Evolutionary conservation across 2,888 invertebrate genomes (phyloP), one percentile per base, ranked within the genome.

Genomic region (Augiades crinisus): DNA sequence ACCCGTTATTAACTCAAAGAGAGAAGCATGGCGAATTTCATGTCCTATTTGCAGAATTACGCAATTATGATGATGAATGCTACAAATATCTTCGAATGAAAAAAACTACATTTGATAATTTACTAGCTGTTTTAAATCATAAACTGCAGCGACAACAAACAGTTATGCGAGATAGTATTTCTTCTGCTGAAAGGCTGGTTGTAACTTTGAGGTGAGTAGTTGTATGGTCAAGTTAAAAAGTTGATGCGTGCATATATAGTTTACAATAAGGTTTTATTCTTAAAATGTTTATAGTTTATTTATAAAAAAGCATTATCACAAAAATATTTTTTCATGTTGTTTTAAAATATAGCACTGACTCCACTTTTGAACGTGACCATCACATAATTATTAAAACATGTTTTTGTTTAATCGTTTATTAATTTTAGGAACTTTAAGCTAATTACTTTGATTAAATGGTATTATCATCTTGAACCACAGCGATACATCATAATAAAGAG

Each of bases 391-490:
- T 13, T 31, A 31, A 31, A 31, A 31, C 31, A 31, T 31, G 31
- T 31, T 31, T 13, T 31, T 31, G 13, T 31, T 31, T 31, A 31
- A 31, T 31, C 31, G 13, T 41, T 41, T 41, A 24, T 41, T 41
- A 41, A 41, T 41, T 41, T 41, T 27, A 41, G 41, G 24, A 41
- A 41, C 22, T 53, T 40, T 56, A 53, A 53, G 47, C 37, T 53
- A 55, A 52, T 55, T 47, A 52, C 51, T 38, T 41, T 52, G 43
- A 52, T 50, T 46, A 50, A 53, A 46, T 53, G 50, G 49, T 41
- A 53, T 53, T 46, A 53, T 56, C 50, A 50, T 50, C 46, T 50
- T 56, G 41, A 56, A 56, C 47, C 52, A 55, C 47, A 55, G 55
- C 45, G 53, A 47, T 55, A 55, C 45, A 46, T 45, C n/a, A n/a